Evolutionary conservation across 2,113 vertebrate genomes (phyloP).

Genomic region (Nibea coibor): DNA sequence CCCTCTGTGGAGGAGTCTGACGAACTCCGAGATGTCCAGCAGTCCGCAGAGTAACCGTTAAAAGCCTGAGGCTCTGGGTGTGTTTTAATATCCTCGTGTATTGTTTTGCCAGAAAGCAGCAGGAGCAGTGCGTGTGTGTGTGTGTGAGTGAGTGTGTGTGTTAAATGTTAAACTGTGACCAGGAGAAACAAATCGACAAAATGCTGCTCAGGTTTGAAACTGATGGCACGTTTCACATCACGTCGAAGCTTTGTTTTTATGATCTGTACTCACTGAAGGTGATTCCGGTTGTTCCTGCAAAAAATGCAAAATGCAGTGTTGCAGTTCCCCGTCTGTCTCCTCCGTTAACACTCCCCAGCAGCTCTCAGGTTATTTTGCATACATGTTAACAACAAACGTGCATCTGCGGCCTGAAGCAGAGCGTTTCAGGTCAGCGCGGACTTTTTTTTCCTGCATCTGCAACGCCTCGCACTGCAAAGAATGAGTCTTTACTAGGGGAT

Average conservation of each 20-base stretch:
- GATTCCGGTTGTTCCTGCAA: not conserved
- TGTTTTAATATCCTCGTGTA: not conserved
- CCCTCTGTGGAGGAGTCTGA: not conserved
- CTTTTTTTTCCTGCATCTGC: no score
- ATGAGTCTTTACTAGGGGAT: not conserved
- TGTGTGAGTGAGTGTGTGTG: not conserved
- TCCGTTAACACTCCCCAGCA: no score
- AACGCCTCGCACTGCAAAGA: not conserved
- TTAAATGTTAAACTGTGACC: constrained; percentile 7
- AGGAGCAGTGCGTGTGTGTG: not conserved
- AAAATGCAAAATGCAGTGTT: constrained; percentile 1
- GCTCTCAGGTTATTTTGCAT: no score
- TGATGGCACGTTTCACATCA: not conserved
- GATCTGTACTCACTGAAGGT: not conserved
- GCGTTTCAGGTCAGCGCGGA: constrained; percentile 32
- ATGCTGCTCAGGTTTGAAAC: constrained; percentile 32
- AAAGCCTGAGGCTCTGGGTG: not conserved
- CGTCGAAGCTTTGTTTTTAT: not conserved
- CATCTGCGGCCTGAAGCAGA: constrained; percentile 33
- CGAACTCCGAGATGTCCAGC: not conserved
- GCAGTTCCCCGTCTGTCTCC: not conserved
- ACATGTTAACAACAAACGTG: not conserved
- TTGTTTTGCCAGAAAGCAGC: not conserved
- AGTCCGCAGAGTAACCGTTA: not conserved
- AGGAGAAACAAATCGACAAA: constrained; percentile 24